Evolutionary conservation across 2,888 invertebrate genomes (phyloP), one percentile per base, ranked within the genome.

Genomic region (Rhingia rostrata): DNA sequence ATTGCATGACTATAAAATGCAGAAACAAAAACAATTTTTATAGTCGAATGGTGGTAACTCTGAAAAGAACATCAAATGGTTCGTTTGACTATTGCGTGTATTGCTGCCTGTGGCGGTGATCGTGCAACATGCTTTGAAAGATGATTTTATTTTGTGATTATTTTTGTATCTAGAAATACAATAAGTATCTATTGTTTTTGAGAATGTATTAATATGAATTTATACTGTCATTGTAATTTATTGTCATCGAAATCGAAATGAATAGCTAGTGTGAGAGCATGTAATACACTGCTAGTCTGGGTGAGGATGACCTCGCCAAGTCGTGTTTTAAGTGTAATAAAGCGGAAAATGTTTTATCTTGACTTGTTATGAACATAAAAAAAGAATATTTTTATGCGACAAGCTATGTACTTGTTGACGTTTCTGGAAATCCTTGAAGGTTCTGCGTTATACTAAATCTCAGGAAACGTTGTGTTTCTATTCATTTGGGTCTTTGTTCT

Each of bases 91-190:
- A 33, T 60, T 56, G 51, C 61, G 35, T 73, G 67, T 70, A 64
- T 7, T 53, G 12, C 43, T 51, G 75, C 75, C 69, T 63, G 41
- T 47, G 69, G 69, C 56, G 45, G 33, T 9, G 47, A 70, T 81
- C 81, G 69, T 81, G 75, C 53, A 64, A 53, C 75, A 64, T 58
- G 60, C 47, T 14, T 30, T 33, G 41, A 32, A 30, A 66, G 74
- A 66, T 74, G 47, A 47, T 56, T 73, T 14, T 54, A 35, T 61
- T 47, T 10, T 30, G n/a, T 30, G 43, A 12, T 39, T 22, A 30
- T 56, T 12, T 61, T 56, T 66, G 47, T 49, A 60, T 12, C n/a
- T 14, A 53, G 32, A 37, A 54, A n/a, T 80, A 49, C 43, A 72
- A 49, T 41, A 47, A 49, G 22, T 49, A 61, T 64, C 32, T 64